Base-by-base conservation (phyloP, 2,113 vertebrate species). In the Illadopsis cleaveri region DNA sequence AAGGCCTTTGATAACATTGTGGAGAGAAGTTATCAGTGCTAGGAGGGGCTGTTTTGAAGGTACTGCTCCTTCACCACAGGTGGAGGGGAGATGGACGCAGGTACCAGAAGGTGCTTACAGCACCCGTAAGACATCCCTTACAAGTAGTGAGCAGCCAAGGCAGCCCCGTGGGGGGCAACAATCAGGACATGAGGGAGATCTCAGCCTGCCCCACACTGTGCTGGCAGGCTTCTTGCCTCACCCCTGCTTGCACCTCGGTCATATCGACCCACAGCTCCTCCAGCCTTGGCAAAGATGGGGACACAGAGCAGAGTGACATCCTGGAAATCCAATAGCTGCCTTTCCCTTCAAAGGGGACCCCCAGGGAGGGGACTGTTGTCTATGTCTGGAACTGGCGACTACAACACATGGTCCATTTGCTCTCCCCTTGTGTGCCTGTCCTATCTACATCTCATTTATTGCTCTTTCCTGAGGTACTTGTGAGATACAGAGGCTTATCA, bases 1-100 rank as follows among this genome's bases (percentile, higher is more conserved):
- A 90, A 95, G 66, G 61, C 66, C 78, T 94, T 85, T 77, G 89
- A 93, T 93, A 94, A 85, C 62, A 47, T 30, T 79, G 81, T 10
- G 1, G 62, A 82, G 62, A 82, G 58, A 25, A 80, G 53, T 58
- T 94, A 47, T 40, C 9, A 0, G 4, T 60, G 73, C 40, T 45
- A 51, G 73, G 45, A 0, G 5, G 19, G 37, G 35, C n/a, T 66
- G 35, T 76, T 58, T 82, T 1, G 0, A n/a, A 81, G 56, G 35
- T 42, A 38, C 1, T 0, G n/a, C 50, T 88, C n/a, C 70, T 65
- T 91, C 66, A 10, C 44, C 58, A 14, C 5, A 14, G 53, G 44
- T 38, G 73, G 50, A 57, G 28, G 18, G 31, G 37, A 86, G 56
- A 15, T 42, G 30, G 35, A 75, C 1, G 1, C 61, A 82, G 54